phyloP scores from a whole-genome alignment of 2,888 invertebrate species.

The Syrphus vitripennis region DNA sequence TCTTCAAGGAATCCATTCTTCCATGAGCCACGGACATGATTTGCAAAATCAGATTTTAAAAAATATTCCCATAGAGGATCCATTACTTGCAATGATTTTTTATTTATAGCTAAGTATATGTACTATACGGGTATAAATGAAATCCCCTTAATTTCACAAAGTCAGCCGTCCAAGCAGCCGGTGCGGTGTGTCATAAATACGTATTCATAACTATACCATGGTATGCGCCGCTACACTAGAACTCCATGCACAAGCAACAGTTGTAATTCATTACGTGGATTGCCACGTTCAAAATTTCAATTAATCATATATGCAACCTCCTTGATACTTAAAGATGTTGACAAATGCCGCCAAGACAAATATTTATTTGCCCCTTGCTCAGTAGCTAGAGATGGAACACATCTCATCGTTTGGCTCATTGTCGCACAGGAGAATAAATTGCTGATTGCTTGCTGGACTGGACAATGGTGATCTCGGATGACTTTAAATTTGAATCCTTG shows the following conservation, averaged over 20 bases:
- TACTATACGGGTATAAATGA: not conserved
- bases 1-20: not conserved
- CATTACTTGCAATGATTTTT: not conserved
- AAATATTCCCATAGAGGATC: constrained; percentile 20
- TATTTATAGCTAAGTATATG: not conserved
- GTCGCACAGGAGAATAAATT: constrained; percentile 67
- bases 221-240: not conserved
- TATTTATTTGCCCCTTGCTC: constrained; percentile 47
- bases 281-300: constrained; percentile 59
- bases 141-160: constrained; percentile 26
- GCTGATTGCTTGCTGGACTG: constrained; percentile 67
- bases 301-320: constrained; percentile 58
- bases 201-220: constrained; percentile 58
- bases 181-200: constrained; percentile 53
- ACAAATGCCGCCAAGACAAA: constrained; percentile 65
- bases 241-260: constrained; percentile 41
- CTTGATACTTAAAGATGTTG: constrained; percentile 63
- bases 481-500: constrained; percentile 64
- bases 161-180: constrained; percentile 15
- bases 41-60: constrained; percentile 25
- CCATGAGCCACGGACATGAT: constrained; percentile 3
- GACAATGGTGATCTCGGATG: constrained; percentile 53
- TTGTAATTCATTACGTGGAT: constrained; percentile 67
- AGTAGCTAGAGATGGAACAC: constrained; percentile 4
- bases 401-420: constrained; percentile 56